Evolutionary conservation across 2,113 vertebrate species (phyloP).

Genomic region (Condylura cristata): DNA sequence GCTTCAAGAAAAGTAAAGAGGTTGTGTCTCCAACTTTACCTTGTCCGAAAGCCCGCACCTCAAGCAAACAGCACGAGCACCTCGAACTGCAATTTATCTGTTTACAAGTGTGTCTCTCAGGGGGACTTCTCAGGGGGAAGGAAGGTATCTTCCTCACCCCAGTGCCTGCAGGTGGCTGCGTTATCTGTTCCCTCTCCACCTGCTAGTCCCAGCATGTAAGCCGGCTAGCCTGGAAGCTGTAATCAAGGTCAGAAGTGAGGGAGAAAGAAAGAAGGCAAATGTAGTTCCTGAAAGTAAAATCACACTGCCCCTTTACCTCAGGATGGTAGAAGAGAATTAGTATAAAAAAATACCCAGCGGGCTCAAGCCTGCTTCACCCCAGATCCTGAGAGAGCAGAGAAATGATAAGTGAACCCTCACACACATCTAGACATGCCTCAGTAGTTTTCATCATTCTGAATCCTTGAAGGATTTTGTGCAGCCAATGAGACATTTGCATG

Average conservation of each 20-base stretch:
- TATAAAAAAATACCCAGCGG: neutral
- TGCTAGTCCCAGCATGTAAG: too few relatives aligned
- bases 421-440: neutral
- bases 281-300: neutral
- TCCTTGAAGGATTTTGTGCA: neutral
- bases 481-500: neutral
- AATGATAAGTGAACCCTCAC: neutral
- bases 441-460: neutral
- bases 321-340: neutral
- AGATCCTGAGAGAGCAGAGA: neutral
- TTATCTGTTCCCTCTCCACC: neutral
- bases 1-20: neutral
- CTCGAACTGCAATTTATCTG: neutral
- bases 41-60: neutral
- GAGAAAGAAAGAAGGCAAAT: neutral
- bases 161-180: neutral
- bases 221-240: neutral
- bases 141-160: neutral
- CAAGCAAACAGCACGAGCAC: neutral
- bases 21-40: rapidly evolving
- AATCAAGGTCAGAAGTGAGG: neutral
- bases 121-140: neutral
- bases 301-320: neutral
- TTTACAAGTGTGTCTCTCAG: neutral
- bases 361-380: neutral